Conservation (phyloP, 1,140 invertebrate species). For the Elymnias hypermnestra region DNA sequence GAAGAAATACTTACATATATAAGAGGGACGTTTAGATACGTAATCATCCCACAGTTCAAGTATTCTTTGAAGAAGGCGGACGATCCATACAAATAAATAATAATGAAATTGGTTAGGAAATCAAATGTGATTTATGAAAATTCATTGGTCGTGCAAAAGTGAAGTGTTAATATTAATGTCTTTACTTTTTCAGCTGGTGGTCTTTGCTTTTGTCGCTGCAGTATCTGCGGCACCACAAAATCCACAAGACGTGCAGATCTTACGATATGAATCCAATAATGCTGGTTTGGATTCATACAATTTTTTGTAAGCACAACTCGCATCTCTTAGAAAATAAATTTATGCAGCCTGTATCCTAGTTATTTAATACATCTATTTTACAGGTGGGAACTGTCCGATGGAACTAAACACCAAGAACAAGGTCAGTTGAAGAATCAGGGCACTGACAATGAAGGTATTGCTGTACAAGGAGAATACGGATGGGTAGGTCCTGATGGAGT, state of each 20-base stretch:
- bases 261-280: constrained; percentile 65
- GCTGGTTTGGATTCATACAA: constrained; percentile 54
- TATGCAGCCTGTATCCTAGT: too few relatives aligned
- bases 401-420: constrained; percentile 77
- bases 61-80: constrained; percentile 43
- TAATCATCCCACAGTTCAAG: constrained; percentile 56
- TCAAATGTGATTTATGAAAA: constrained; percentile 4
- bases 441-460: constrained; percentile 65
- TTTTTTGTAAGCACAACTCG: constrained; percentile 68
- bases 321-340: too few relatives aligned
- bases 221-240: constrained; percentile 52
- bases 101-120: constrained; percentile 64
- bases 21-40: constrained; percentile 54
- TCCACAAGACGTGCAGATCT: constrained; percentile 66
- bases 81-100: constrained; percentile 32
- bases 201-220: constrained; percentile 40
- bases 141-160: neutral
- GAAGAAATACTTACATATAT: constrained; percentile 68
- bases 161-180: neutral
- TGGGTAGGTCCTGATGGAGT: constrained; percentile 78
- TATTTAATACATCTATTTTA: constrained; percentile 11
- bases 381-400: constrained; percentile 60
- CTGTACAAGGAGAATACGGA: constrained; percentile 74
- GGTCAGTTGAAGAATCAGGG: constrained; percentile 79
- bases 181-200: constrained; percentile 52